Base-by-base conservation (phyloP, 1,140 invertebrate species). In the Aphidius gifuensis region DNA sequence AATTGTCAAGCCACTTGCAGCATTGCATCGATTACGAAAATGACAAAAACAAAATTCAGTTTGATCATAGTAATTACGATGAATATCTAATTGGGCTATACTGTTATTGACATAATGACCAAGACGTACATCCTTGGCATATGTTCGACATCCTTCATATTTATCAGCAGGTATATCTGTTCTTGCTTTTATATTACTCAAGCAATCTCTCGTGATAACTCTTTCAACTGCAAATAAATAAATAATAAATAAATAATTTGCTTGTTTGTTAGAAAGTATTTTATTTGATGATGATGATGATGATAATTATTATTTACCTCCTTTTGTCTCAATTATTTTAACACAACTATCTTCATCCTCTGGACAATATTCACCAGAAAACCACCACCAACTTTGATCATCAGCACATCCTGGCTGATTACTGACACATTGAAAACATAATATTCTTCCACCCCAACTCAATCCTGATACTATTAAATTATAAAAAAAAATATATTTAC, bases 31-130 rank as follows among this genome's bases (percentile, higher is more conserved):
- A 71, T 96, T 88, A 75, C 95, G 92, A 64, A 95, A 89, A 71
- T 92, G 93, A 74, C 94, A 96, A 70, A 96, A 94, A 74, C 94
- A 96, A 85, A 90, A 96, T 16, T 87, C 90, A 21, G 90, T 90
- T 67, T 92, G 85, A 69, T 92, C 90, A 72, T 90, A 96, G 79
- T 91, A 87, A 71, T 92, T 83, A 66, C 92, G 88, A 75, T 90
- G 90, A 50, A 94, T 86, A 76, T 96, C 93, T 48, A 93, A 80
- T 76, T 96, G 91, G 69, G 89, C 87, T 47, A 96, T 92, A 4
- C 86, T 85, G 75, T 94, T 93, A 73, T 94, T 93, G 1, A 94
- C 92, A 78, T 94, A 96, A 74, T 95, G 87, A 6, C 86, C 92
- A 45, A 96, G 75, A 68, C 87, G 88, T 1, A 90, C 81, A 81